phyloP scores from a whole-genome alignment of 2,888 invertebrate species.

The Spialia ferax region DNA sequence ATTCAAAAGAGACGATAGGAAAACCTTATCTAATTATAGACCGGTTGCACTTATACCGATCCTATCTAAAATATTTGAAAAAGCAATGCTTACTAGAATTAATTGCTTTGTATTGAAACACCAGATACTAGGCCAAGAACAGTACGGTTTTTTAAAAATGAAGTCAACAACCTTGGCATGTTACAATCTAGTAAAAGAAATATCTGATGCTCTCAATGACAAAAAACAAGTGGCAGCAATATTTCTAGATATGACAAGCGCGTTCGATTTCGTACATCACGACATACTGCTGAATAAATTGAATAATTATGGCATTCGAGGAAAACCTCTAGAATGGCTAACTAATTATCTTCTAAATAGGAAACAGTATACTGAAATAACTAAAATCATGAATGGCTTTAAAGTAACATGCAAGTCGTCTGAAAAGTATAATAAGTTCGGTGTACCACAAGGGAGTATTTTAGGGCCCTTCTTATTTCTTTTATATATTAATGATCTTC shows the following conservation, averaged over 20 bases:
- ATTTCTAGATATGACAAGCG: not conserved
- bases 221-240: not conserved
- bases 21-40: not conserved
- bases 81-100: not conserved
- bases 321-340: not conserved
- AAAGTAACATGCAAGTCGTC: slow-evolving; percentile 6
- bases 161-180: not conserved
- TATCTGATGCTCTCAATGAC: not conserved
- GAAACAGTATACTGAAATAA: not conserved
- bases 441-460: slow-evolving; percentile 41
- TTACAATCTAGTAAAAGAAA: not conserved
- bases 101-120: not conserved
- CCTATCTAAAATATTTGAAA: not conserved
- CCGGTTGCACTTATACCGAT: not conserved
- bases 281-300: slow-evolving; percentile 3
- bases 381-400: not conserved
- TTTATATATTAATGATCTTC: slow-evolving; percentile 41
- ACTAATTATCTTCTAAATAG: not conserved
- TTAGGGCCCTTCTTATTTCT: slow-evolving; percentile 39
- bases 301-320: not conserved
- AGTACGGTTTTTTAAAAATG: not conserved
- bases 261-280: not conserved
- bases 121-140: not conserved
- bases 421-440: slow-evolving; percentile 4
- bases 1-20: not conserved